A percentile compares a stretch with the other conserved stretches of the same genome.
These are phyloP conservation scores for Plecturocebus donacophilus DNA, from an alignment of 2,113 vertebrate species.

Conservation along the genomic window DNA sequence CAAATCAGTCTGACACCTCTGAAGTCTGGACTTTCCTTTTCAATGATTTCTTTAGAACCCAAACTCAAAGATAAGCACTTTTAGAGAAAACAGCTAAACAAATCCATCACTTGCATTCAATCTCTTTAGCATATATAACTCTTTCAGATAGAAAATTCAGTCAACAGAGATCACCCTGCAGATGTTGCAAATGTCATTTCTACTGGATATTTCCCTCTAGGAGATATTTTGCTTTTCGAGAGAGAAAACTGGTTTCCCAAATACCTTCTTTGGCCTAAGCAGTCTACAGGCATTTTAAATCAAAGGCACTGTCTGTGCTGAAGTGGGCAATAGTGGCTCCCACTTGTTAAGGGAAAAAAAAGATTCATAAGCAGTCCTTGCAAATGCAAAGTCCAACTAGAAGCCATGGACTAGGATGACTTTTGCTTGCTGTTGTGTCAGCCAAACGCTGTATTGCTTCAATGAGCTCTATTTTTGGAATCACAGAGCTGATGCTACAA, in stretches of 20 bases:
- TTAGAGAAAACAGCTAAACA: slow-evolving; percentile 35
- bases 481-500: slow-evolving; percentile 38
- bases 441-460: slow-evolving; percentile 40
- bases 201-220: not conserved
- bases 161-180: not conserved
- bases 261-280: not conserved
- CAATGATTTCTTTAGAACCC: slow-evolving; percentile 55
- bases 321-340: not conserved
- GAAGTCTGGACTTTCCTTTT: slow-evolving; percentile 43
- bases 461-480: slow-evolving; percentile 72
- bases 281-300: not conserved
- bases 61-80: slow-evolving; percentile 56
- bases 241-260: not conserved
- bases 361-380: not conserved
- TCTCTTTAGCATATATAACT: not conserved
- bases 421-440: slow-evolving; percentile 49
- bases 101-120: not conserved
- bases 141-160: slow-evolving; percentile 51
- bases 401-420: slow-evolving; percentile 3
- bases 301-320: not conserved
- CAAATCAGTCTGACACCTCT: slow-evolving; percentile 22
- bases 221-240: not conserved
- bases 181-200: slow-evolving; percentile 36
- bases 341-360: not conserved
- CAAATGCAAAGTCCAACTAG: slow-evolving; percentile 39